These are phyloP conservation scores for Mastomys coucha DNA, from an alignment of 2,113 vertebrate species.

Conservation along the genomic window DNA sequence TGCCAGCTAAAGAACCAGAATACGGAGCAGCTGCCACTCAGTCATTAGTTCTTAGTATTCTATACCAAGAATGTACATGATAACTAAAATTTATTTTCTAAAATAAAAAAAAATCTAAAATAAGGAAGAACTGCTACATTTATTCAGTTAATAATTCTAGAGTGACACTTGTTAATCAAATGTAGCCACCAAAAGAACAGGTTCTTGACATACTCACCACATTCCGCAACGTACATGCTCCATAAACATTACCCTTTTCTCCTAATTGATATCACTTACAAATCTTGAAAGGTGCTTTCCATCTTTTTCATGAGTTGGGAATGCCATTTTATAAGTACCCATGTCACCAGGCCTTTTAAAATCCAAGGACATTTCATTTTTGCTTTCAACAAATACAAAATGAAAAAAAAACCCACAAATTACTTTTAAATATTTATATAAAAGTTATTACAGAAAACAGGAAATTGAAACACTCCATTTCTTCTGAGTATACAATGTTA, in stretches of 20 bases:
- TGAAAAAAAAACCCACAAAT: not conserved
- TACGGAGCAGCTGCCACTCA: not conserved
- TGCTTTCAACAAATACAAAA: conserved; percentile 26
- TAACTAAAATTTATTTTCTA: not conserved
- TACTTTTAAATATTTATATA: not conserved
- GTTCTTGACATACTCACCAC: not conserved
- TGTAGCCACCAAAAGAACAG: not conserved
- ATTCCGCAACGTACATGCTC: not conserved
- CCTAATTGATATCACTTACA: not conserved
- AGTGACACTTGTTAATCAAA: not conserved
- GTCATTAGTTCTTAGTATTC: not conserved
- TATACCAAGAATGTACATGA: not conserved
- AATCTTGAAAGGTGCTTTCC: too few species aligned
- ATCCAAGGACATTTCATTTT: not conserved
- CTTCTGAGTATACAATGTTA: not conserved
- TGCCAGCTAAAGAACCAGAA: not conserved
- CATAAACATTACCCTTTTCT: not conserved
- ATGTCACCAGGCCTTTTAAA: not conserved
- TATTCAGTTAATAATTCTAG: not conserved
- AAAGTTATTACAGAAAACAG: not conserved
- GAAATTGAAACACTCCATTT: not conserved
- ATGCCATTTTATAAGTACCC: not conserved
- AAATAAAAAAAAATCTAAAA: not conserved
- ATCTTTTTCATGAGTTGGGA: not conserved
- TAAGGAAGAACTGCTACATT: not conserved